Evolutionary conservation across 2,888 invertebrate genomes (phyloP).

Genomic region (Lepas anatifera): DNA sequence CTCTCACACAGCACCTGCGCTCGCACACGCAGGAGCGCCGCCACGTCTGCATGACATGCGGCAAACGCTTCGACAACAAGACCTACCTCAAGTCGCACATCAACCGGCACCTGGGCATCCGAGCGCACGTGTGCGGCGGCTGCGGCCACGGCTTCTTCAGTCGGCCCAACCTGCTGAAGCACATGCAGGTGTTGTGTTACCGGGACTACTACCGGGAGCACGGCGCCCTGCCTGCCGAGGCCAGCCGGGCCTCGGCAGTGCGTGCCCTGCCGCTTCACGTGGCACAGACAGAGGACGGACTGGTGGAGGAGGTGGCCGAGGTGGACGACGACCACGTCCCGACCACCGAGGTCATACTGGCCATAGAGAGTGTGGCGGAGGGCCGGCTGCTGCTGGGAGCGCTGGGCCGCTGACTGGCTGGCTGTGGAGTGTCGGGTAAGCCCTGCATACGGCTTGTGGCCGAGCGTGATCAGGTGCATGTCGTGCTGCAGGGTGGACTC

Average conservation of each 20-base stretch:
- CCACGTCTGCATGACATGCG: background rate
- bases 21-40: conserved; percentile 11
- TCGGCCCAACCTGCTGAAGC: background rate
- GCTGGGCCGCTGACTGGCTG: background rate
- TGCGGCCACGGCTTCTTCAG: conserved; percentile 8
- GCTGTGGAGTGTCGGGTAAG: too few relatives aligned
- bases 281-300: background rate
- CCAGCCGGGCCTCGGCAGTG: too few relatives aligned
- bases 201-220: background rate
- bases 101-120: conserved; percentile 1
- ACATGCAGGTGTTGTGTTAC: conserved; percentile 1
- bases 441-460: too few relatives aligned
- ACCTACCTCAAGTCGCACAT: background rate
- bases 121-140: background rate
- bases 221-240: too few relatives aligned
- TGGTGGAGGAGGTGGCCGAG: background rate
- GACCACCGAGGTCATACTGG: background rate
- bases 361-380: background rate
- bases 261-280: background rate
- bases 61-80: background rate
- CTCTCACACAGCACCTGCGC: conserved; percentile 2
- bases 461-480: too few relatives aligned
- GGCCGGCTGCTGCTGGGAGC: background rate
- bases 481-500: too few relatives aligned
- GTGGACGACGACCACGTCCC: background rate